Evolutionary conservation across 2,888 invertebrate genomes (phyloP).

Genomic region (Meta bourneti): DNA sequence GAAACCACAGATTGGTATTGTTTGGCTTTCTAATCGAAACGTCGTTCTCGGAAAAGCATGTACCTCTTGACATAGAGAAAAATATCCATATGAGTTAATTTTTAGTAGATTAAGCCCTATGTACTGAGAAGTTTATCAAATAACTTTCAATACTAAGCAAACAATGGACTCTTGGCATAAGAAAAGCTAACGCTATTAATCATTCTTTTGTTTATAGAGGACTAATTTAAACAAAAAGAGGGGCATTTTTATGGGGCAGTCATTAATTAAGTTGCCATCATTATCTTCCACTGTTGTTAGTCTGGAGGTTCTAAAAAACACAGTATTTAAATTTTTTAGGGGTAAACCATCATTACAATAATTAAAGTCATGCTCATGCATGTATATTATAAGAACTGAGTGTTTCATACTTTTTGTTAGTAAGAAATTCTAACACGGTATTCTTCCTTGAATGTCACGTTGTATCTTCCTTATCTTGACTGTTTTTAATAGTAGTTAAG

Average conservation of each 20-base stretch:
- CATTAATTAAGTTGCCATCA: conserved; percentile 64
- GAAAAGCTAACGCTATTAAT: conserved; percentile 51
- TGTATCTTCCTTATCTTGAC: conserved; percentile 28
- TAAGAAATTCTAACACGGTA: conserved; percentile 7
- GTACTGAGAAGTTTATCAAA: conserved; percentile 61
- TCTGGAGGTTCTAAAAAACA: conserved; percentile 11
- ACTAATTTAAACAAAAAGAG: conserved; percentile 56
- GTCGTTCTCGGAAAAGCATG: neutral
- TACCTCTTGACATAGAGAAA: neutral
- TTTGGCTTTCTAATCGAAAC: neutral
- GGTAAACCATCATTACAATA: conserved; percentile 52
- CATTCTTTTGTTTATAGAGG: conserved; percentile 60
- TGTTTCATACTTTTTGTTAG: neutral
- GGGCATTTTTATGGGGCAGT: conserved; percentile 37
- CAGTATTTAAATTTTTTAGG: conserved; percentile 23
- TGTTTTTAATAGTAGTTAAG: conserved; percentile 10
- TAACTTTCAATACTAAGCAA: conserved; percentile 55
- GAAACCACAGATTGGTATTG: neutral
- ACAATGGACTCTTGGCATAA: conserved; percentile 22
- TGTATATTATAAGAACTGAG: conserved; percentile 25
- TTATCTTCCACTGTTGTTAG: conserved; percentile 52
- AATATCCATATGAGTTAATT: conserved; percentile 14
- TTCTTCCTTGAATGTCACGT: conserved; percentile 9
- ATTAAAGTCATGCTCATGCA: conserved; percentile 45
- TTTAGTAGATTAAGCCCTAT: neutral